These are phyloP conservation scores for Acronicta leporina DNA, from an alignment of 2,888 invertebrate genomes.

Conservation along the genomic window DNA sequence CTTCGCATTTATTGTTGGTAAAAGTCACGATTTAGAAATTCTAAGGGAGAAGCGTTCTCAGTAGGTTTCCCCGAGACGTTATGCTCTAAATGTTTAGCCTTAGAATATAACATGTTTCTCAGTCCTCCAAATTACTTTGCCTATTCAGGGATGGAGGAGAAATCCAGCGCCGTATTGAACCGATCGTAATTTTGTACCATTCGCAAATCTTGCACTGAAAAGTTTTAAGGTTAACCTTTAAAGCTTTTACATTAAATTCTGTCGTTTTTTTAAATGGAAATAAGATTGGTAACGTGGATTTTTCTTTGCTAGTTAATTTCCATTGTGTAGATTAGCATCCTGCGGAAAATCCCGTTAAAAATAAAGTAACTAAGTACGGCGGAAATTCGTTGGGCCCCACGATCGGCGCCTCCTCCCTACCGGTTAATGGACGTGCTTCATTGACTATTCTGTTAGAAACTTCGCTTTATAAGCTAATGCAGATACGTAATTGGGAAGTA, in stretches of 20 bases:
- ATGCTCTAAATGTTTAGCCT: slow-evolving; percentile 50
- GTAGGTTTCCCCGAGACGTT: slow-evolving; percentile 26
- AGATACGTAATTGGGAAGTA: slow-evolving; percentile 38
- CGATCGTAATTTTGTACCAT: slow-evolving; percentile 53
- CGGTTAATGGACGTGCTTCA: slow-evolving; percentile 61
- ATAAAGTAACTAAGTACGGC: slow-evolving; percentile 60
- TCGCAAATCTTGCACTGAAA: slow-evolving; percentile 54
- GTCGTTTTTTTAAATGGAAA: slow-evolving; percentile 63
- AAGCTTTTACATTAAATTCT: slow-evolving; percentile 59
- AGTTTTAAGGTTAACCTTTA: slow-evolving; percentile 58
- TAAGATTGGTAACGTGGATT: slow-evolving; percentile 53
- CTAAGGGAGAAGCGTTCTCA: slow-evolving; percentile 13
- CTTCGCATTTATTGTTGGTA: slow-evolving; percentile 41
- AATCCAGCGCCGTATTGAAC: slow-evolving; percentile 48
- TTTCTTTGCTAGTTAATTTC: slow-evolving; percentile 67
- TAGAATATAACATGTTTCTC: slow-evolving; percentile 43
- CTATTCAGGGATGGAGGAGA: slow-evolving; percentile 50
- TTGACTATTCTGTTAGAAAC: slow-evolving; percentile 63
- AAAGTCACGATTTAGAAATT: slow-evolving; percentile 36
- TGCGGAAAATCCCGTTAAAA: slow-evolving; percentile 66
- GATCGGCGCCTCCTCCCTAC: slow-evolving; percentile 62
- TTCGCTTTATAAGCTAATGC: slow-evolving; percentile 61
- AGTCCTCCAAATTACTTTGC: slow-evolving; percentile 55
- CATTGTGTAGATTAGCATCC: slow-evolving; percentile 78
- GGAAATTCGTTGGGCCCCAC: slow-evolving; percentile 70